A percentile compares a stretch with the other conserved stretches of the same genome.
Evolutionary conservation across 23 tunicate genomes (phyloP).

Genomic region (Trididemnum miniatum): DNA sequence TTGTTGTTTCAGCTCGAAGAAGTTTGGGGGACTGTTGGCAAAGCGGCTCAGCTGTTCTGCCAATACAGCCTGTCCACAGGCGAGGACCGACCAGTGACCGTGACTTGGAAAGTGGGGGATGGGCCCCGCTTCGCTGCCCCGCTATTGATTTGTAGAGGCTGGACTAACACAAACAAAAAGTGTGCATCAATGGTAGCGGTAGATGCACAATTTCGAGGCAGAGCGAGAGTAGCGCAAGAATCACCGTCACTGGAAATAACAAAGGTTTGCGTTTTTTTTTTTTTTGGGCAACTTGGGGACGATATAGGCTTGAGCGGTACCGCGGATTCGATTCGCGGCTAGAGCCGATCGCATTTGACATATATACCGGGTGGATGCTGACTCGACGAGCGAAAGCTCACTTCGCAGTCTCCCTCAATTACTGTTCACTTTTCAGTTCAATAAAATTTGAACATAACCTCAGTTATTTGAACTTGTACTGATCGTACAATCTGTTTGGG

Average conservation of each 20-base stretch:
- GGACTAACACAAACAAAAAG: background rate
- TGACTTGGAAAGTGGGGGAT: constrained; percentile 54
- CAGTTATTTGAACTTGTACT: no score
- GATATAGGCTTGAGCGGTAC: no score
- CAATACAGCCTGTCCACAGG: constrained; percentile 35
- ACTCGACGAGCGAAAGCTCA: no score
- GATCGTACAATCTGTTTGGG: no score
- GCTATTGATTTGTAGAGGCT: constrained; percentile 17
- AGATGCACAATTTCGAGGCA: constrained; percentile 10
- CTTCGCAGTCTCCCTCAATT: no score
- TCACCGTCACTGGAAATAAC: constrained; percentile 23
- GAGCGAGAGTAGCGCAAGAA: background rate
- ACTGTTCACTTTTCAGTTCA: no score
- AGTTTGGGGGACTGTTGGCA: constrained; percentile 2
- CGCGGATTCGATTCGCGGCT: no score
- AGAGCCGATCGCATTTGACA: no score
- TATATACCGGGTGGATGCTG: no score
- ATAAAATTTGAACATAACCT: no score
- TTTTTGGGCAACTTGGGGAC: no score
- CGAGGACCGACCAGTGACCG: constrained; percentile 32
- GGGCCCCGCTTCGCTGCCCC: background rate
- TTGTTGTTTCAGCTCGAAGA: constrained; percentile 27
- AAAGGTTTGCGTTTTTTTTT: constrained; percentile 6
- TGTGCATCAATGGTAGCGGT: background rate
- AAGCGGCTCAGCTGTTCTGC: constrained; percentile 15